Conservation (phyloP, 1,140 invertebrate genomes). For the Zophobas morio region DNA sequence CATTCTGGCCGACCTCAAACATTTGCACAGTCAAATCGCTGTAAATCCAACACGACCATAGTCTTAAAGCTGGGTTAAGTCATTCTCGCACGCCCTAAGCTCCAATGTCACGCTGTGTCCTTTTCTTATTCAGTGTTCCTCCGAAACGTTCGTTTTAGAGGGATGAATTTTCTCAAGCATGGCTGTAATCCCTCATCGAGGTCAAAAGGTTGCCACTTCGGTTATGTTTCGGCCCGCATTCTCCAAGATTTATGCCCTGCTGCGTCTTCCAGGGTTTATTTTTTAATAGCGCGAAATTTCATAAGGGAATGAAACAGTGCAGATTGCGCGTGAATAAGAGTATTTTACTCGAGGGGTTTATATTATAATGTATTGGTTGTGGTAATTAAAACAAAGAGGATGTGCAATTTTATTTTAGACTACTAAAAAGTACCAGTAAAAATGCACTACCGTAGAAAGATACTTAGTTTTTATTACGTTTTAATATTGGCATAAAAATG, state of each 20-base stretch:
- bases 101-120: constrained; percentile 25
- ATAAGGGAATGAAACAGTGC: too few species aligned
- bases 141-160: constrained; percentile 9
- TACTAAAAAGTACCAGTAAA: too few species aligned
- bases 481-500: too few species aligned
- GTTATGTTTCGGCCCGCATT: constrained; percentile 13
- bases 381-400: too few species aligned
- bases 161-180: constrained; percentile 40
- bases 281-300: neutral
- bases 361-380: too few species aligned
- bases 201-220: constrained; percentile 34
- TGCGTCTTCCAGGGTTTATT: constrained; percentile 4
- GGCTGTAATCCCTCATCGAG: constrained; percentile 25
- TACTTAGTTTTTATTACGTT: too few species aligned
- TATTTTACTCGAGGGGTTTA: too few species aligned
- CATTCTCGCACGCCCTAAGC: constrained; percentile 37
- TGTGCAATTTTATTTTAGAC: too few species aligned
- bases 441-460: too few species aligned
- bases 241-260: constrained; percentile 7
- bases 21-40: constrained; percentile 39
- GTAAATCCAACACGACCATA: constrained; percentile 45
- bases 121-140: constrained; percentile 31
- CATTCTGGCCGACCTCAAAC: constrained; percentile 38
- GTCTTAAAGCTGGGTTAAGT: constrained; percentile 46
- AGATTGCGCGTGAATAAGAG: too few species aligned